phyloP scores from a whole-genome alignment of 2,797 vertebrate genomes.

The Falco cherrug region DNA sequence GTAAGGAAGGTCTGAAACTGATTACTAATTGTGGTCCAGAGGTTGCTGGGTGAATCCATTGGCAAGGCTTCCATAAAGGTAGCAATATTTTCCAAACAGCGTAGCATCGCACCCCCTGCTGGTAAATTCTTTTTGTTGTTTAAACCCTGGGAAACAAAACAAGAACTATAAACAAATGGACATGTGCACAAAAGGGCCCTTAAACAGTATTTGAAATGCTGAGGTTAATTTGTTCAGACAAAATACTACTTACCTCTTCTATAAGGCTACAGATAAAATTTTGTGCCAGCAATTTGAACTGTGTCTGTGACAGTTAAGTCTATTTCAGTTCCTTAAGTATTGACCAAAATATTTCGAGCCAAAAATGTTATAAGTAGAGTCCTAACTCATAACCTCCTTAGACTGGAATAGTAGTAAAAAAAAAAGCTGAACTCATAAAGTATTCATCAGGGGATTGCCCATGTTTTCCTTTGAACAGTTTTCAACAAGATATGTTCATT shows the following conservation, averaged over 20 bases:
- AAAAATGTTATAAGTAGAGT: not conserved
- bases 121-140: conserved; percentile 98
- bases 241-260: not conserved
- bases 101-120: conserved; percentile 95
- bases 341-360: not conserved
- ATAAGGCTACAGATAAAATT: not conserved
- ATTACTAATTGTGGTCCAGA: conserved; percentile 98
- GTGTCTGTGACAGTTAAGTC: not conserved
- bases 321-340: not conserved
- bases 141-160: conserved; percentile 83
- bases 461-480: not conserved
- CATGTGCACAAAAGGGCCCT: not conserved
- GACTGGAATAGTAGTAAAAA: not conserved
- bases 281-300: not conserved
- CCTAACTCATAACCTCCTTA: not conserved
- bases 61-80: conserved; percentile 99
- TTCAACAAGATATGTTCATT: not conserved
- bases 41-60: conserved; percentile 98
- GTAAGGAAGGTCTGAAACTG: conserved; percentile 98
- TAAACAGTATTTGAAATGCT: not conserved
- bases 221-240: not conserved
- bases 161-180: not conserved
- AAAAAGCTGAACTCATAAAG: not conserved
- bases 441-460: not conserved
- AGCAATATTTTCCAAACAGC: conserved; percentile 97